These are phyloP conservation scores for Heterocephalus glaber DNA, from an alignment of 2,113 vertebrate species.

Conservation along the genomic window DNA sequence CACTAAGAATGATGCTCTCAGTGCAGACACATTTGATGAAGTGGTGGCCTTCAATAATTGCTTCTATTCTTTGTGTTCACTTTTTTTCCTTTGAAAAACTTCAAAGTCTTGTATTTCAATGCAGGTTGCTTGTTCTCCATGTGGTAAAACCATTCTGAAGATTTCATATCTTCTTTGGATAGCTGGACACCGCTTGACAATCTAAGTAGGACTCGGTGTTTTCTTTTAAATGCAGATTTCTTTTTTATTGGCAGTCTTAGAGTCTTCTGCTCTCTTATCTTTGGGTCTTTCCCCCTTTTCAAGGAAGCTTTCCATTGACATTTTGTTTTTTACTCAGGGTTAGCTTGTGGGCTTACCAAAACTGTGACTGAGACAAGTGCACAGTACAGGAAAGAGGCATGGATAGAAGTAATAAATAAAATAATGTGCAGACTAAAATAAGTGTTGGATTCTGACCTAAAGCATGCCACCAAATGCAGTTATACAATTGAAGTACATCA, in stretches of 20 bases:
- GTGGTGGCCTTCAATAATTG: not conserved
- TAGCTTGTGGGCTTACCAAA: not conserved
- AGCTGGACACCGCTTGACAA: not conserved
- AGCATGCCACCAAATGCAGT: not conserved
- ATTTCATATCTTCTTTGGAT: not conserved
- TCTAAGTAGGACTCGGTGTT: not conserved
- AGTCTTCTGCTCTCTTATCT: not conserved
- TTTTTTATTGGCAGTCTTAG: not conserved
- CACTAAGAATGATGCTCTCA: not conserved
- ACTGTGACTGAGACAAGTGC: not conserved
- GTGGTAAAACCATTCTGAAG: not conserved
- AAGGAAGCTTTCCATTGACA: not conserved
- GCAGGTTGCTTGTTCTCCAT: not conserved
- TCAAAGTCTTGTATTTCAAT: not conserved
- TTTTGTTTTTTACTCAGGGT: not conserved
- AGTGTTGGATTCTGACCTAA: not conserved
- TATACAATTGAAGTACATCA: not conserved
- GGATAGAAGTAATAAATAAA: not conserved
- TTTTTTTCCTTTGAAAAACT: not conserved
- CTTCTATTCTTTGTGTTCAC: not conserved
- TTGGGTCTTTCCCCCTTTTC: not conserved
- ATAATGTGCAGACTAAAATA: not conserved
- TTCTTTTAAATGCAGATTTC: not conserved
- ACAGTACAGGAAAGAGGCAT: not conserved
- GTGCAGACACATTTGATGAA: not conserved